These are phyloP conservation scores for Pachypeltis micranthus DNA, from an alignment of 1,140 invertebrate species.

Conservation along the genomic window DNA sequence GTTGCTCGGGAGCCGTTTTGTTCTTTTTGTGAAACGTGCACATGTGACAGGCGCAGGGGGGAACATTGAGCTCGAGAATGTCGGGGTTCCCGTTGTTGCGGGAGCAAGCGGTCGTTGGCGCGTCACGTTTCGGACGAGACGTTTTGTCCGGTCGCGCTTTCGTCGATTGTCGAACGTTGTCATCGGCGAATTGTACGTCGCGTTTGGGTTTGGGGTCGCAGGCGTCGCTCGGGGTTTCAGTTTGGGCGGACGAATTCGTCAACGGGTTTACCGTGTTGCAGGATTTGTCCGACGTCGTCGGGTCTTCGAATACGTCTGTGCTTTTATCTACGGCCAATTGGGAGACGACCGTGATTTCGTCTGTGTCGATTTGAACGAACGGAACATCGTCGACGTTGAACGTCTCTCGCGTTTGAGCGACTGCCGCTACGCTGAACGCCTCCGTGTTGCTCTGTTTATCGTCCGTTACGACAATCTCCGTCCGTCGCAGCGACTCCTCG, in stretches of 20 bases:
- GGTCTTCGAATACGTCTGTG: background rate
- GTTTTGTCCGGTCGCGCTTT: background rate
- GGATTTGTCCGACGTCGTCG: constrained; percentile 11
- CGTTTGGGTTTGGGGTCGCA: background rate
- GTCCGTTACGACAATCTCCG: constrained; percentile 4
- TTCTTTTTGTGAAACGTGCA: constrained; percentile 16
- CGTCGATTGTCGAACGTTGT: background rate
- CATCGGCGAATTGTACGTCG: constrained; percentile 8
- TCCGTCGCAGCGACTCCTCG: background rate
- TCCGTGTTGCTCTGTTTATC: constrained; percentile 15
- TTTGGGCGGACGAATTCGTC: background rate
- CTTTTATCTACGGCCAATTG: background rate
- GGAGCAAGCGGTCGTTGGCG: background rate
- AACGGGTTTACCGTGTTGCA: constrained; percentile 13
- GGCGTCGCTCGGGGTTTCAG: background rate
- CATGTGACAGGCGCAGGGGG: constrained; percentile 18
- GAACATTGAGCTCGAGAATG: constrained; percentile 17
- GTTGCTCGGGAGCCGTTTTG: background rate
- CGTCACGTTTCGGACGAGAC: background rate
- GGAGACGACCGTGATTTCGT: background rate
- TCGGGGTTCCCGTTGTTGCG: background rate
- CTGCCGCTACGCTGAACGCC: constrained; percentile 1
- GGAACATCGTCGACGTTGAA: background rate
- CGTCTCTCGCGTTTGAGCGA: constrained; percentile 10
- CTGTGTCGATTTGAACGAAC: background rate